Evolutionary conservation across 2,888 invertebrate species (phyloP).

Genomic region (Eudemis profundana): DNA sequence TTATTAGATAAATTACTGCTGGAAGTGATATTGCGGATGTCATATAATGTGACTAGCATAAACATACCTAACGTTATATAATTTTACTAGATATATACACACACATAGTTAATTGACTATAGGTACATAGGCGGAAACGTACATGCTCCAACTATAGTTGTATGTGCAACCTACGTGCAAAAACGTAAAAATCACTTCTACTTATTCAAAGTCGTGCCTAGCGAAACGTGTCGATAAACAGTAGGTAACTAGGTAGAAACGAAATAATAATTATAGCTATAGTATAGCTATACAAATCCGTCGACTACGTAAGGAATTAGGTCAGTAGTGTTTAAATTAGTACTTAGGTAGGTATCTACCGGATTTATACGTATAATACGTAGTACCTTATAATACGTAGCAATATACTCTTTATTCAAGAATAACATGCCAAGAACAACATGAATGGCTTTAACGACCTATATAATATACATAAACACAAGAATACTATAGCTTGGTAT

Average conservation of each 20-base stretch:
- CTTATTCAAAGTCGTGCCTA: no score
- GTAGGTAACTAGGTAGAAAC: no score
- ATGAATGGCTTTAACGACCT: slow-evolving; percentile 34
- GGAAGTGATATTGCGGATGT: not conserved
- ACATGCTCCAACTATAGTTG: no score
- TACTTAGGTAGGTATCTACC: not conserved
- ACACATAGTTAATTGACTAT: no score
- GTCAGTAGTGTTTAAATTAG: slow-evolving; percentile 26
- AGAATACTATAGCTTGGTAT: not conserved
- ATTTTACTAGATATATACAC: not conserved
- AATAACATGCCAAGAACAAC: slow-evolving; percentile 40
- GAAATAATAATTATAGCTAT: no score
- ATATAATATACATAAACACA: slow-evolving; percentile 20
- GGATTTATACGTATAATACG: no score
- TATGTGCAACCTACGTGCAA: no score
- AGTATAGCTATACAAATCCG: not conserved
- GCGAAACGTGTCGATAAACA: no score
- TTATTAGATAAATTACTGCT: slow-evolving; percentile 19
- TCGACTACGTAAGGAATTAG: slow-evolving; percentile 14
- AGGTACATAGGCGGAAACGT: no score
- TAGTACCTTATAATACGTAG: no score
- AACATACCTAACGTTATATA: not conserved
- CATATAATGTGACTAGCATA: not conserved
- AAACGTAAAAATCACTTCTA: no score
- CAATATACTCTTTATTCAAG: slow-evolving; percentile 36